phyloP scores from a whole-genome alignment of 2,888 invertebrate species.

The Acheta domesticus region DNA sequence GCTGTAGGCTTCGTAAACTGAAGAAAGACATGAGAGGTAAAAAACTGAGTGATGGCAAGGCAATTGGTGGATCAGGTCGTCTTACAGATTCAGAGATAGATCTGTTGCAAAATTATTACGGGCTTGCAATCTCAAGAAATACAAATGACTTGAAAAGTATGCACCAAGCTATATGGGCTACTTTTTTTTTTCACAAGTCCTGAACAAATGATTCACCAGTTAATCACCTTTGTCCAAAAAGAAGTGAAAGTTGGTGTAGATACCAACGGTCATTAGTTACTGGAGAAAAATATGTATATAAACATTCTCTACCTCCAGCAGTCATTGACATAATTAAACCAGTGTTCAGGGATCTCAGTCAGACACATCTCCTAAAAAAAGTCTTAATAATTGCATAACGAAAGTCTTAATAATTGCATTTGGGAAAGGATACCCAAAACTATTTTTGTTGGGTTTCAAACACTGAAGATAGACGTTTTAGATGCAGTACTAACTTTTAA shows the following conservation, averaged over 20 bases:
- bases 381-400: no score
- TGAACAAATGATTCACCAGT: constrained; percentile 34
- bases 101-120: constrained; percentile 32
- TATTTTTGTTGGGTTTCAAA: no score
- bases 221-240: constrained; percentile 33
- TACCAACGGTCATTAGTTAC: constrained; percentile 24
- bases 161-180: constrained; percentile 35
- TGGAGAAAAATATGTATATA: constrained; percentile 29
- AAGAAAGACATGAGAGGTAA: constrained; percentile 26
- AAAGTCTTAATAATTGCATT: no score
- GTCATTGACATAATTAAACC: constrained; percentile 26
- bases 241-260: constrained; percentile 32
- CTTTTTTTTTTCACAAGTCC: constrained; percentile 33
- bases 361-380: no score
- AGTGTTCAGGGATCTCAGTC: no score
- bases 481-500: no score
- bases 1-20: constrained; percentile 27
- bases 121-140: constrained; percentile 33
- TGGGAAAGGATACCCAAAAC: no score
- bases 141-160: constrained; percentile 26
- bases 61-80: constrained; percentile 22
- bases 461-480: no score
- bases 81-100: constrained; percentile 30
- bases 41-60: constrained; percentile 31
- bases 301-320: constrained; percentile 28